These are phyloP conservation scores for Helarctos malayanus DNA, from an alignment of 2,797 vertebrate genomes.

Conservation along the genomic window DNA sequence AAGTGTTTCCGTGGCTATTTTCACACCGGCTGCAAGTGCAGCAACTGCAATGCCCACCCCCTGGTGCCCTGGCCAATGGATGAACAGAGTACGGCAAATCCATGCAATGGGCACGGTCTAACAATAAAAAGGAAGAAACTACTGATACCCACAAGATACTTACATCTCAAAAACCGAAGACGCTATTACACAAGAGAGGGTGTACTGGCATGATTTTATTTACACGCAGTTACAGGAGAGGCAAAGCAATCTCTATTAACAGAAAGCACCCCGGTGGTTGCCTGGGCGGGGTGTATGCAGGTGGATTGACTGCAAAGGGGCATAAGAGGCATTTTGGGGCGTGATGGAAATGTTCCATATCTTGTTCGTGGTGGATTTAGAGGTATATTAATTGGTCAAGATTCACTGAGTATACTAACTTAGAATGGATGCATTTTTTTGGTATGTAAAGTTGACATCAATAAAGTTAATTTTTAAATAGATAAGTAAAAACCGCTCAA, in stretches of 20 bases:
- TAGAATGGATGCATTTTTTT: background rate
- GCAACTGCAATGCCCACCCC: background rate
- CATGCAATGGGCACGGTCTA: background rate
- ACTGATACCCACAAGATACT: background rate
- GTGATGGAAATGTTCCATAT: background rate
- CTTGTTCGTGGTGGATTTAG: background rate
- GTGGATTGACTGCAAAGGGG: background rate
- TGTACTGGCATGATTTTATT: background rate
- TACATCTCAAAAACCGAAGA: background rate
- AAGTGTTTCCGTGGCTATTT: background rate
- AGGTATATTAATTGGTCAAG: background rate
- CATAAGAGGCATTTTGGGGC: background rate
- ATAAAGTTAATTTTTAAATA: conserved; percentile 31
- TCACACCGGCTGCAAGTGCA: background rate
- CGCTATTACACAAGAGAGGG: background rate
- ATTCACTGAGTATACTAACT: background rate
- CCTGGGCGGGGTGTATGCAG: background rate
- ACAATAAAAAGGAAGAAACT: background rate
- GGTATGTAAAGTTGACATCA: background rate
- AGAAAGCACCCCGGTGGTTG: background rate
- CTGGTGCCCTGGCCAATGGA: background rate
- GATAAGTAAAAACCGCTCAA: background rate
- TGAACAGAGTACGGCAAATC: background rate
- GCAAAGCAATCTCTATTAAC: background rate
- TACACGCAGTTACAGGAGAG: background rate